Conservation (phyloP, 2,888 invertebrate species). For the Salpingus planirostris region DNA sequence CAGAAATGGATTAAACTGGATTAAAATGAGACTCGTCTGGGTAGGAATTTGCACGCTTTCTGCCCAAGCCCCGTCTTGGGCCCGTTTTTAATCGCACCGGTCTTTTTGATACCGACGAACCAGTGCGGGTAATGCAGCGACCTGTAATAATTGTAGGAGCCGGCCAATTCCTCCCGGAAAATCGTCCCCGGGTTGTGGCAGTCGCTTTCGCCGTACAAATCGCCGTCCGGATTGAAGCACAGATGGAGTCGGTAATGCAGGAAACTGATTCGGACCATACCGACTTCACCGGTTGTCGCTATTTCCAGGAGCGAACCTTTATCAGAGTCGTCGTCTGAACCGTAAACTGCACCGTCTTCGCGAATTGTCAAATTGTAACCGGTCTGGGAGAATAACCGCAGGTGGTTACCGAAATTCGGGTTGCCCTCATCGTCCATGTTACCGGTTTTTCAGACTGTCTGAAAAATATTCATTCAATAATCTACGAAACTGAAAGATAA, state of each 20-base stretch:
- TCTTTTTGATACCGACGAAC: constrained; percentile 50
- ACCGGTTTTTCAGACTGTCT: no score
- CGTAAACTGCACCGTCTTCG: constrained; percentile 43
- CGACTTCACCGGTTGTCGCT: constrained; percentile 41
- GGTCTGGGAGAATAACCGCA: constrained; percentile 47
- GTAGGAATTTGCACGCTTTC: constrained; percentile 48
- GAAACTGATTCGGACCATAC: constrained; percentile 45
- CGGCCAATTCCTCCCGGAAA: constrained; percentile 44
- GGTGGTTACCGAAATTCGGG: constrained; percentile 40
- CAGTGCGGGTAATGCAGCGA: constrained; percentile 39
- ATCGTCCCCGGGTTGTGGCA: constrained; percentile 41
- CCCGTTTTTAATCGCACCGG: constrained; percentile 46
- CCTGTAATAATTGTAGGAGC: constrained; percentile 46
- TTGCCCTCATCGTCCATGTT: no score
- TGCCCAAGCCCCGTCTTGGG: constrained; percentile 45
- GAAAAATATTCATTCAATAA: no score
- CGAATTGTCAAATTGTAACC: constrained; percentile 47
- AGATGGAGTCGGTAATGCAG: constrained; percentile 44
- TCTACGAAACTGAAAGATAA: no score
- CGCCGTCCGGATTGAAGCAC: constrained; percentile 47
- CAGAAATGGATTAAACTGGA: neutral
- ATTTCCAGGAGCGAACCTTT: constrained; percentile 44
- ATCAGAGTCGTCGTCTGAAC: constrained; percentile 44
- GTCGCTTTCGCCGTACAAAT: constrained; percentile 47
- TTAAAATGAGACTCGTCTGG: constrained; percentile 17